These are phyloP conservation scores for Myotis findleyi DNA, from an alignment of 2,797 vertebrate species.

Conservation along the genomic window DNA sequence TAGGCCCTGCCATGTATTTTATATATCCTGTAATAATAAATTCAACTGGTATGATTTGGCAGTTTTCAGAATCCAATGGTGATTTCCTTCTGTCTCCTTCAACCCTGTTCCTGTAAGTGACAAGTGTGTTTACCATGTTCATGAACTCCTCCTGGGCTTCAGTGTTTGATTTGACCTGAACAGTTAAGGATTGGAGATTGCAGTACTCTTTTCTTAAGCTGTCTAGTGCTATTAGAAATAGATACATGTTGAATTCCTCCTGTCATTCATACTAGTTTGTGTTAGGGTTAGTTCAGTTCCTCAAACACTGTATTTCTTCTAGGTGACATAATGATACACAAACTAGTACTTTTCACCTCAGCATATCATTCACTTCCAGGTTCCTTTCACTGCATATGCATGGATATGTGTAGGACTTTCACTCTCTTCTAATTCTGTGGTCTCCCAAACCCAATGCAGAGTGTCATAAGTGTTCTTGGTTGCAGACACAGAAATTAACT, in stretches of 20 bases:
- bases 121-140: neutral
- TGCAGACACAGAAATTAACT: neutral
- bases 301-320: neutral
- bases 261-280: neutral
- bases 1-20: neutral
- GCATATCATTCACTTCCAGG: neutral
- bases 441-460: neutral
- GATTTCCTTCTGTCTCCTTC: neutral
- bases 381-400: neutral
- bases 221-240: neutral
- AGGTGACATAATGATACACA: neutral
- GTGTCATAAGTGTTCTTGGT: neutral
- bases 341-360: neutral
- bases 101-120: neutral
- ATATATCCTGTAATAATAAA: neutral
- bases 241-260: neutral
- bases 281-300: neutral
- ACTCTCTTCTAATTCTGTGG: neutral
- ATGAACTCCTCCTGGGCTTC: neutral
- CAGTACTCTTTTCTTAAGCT: neutral
- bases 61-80: neutral
- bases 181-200: neutral
- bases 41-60: neutral
- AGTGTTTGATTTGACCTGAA: neutral
- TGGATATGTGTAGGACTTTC: neutral